Evolutionary conservation across 2,888 invertebrate genomes (phyloP), one percentile per base, ranked within the genome.

Genomic region (Drosophila monieri): DNA sequence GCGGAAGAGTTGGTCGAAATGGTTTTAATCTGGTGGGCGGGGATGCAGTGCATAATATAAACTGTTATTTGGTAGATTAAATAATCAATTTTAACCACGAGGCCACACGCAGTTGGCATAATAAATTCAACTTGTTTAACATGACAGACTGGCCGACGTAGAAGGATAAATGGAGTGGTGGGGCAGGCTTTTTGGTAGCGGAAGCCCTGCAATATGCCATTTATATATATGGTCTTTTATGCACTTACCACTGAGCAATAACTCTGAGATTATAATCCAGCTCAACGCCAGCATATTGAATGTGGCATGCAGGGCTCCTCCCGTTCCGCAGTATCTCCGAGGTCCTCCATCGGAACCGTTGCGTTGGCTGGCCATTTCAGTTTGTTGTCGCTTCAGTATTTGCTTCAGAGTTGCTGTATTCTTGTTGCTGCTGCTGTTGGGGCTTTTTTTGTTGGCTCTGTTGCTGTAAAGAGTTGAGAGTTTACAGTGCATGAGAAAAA

Each of bases 231-330:
- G 41, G 44, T 49, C 60, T 52, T 25, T 58, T 55, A 39, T 62
- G 43, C 58, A 89, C 90, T 89, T 88, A 92, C 92, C 92, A 76
- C 89, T 90, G 69, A 89, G 85, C 73, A 90, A 90, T 76, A 90
- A 89, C 68, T 91, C 90, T 30, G 91, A 90, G 66, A 92, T 89
- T 68, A 92, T 80, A 72, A 92, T 88, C 90, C 91, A 92, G 70
- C 89, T 86, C 56, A 90, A 74, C 32, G 88, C 85, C 58, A 91
- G 74, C 78, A 90, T 80, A 84, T 91, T 91, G 80, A 91, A 91
- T 83, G 89, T 88, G 60, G 89, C 85, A 68, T 86, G 76, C 64
- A 83, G 15, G 58, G 58, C 30, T 43, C 43, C 43, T 43, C 43
- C 43, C 21, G 43, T 21, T 14, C 44, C 32, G 12, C 61, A 21